Base-by-base conservation (phyloP, 2,888 invertebrate genomes). In the Rhagium mordax region DNA sequence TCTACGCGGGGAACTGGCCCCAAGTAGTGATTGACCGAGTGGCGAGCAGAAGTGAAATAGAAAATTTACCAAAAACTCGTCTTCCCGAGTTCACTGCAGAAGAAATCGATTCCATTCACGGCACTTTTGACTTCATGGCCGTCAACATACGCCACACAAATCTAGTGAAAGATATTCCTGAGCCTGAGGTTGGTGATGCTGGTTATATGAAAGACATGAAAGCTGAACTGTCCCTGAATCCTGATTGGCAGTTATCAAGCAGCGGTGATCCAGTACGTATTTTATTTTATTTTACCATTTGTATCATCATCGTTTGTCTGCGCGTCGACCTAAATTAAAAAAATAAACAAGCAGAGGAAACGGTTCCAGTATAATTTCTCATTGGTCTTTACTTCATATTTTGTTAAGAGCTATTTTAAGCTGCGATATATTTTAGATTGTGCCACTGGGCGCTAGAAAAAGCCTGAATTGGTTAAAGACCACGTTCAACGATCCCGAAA, bases 381-480 rank as follows among this genome's bases (percentile, higher is more conserved):
- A n/a, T n/a, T n/a, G n/a, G n/a, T n/a, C n/a, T n/a, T n/a, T n/a
- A n/a, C n/a, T n/a, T n/a, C n/a, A n/a, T n/a, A n/a, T n/a, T n/a
- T n/a, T n/a, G n/a, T n/a, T n/a, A 24, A 24, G 3, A 24, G 6
- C 6, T 4, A 24, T 24, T 24, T 4, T 24, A 24, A 24, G 6
- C 24, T 24, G n/a, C n/a, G 13, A 13, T 7, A 51, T 16, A 16
- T 66, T 71, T 60, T 24, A 71, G 71, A 65, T 91, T 27, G 91
- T 91, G 3, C 93, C 93, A 0, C 90, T 91, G 88, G 93, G 93
- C 18, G 90, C 93, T 84, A 89, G 91, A 60, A 90, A 91, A 78
- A 84, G 91, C 2, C 82, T 94, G 15, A 91, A 91, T 85, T 93
- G 92, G 91, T 88, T 93, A 15, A 90, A 89, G 76, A 85, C 86